These are phyloP conservation scores for Scaptomyza montana DNA, from an alignment of 1,140 invertebrate genomes.

Conservation along the genomic window DNA sequence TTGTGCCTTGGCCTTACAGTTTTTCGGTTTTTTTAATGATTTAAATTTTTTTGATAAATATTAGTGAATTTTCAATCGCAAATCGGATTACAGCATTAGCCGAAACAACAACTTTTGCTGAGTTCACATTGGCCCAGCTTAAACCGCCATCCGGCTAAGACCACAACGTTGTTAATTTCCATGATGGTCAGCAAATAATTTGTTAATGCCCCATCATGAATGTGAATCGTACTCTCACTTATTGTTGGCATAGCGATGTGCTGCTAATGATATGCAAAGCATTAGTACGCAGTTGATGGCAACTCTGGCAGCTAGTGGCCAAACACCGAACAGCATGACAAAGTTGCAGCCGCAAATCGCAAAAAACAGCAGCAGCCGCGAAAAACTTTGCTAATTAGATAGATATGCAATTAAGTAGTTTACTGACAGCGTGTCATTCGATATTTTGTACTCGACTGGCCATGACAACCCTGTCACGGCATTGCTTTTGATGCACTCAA, in stretches of 20 bases:
- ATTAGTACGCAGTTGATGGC: conserved; percentile 9
- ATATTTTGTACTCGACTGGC: conserved; percentile 50
- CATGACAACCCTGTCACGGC: conserved; percentile 29
- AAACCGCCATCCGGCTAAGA: not conserved
- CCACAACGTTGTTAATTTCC: conserved; percentile 8
- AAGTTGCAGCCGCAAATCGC: not conserved
- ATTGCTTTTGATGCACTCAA: conserved; percentile 21
- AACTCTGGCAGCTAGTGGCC: conserved; percentile 7
- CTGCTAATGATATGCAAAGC: conserved; percentile 55
- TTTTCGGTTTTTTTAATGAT: too few species aligned
- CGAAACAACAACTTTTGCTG: conserved; percentile 34
- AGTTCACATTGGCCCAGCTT: conserved; percentile 12
- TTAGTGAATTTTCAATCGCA: conserved; percentile 66
- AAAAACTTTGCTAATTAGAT: conserved; percentile 62
- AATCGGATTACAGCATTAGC: conserved; percentile 74
- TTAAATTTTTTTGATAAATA: conserved; percentile 48
- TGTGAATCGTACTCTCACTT: conserved; percentile 6
- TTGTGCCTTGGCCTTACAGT: conserved; percentile 43
- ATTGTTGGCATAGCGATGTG: conserved; percentile 26
- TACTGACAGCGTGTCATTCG: conserved; percentile 61
- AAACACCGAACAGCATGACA: too few species aligned
- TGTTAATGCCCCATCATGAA: conserved; percentile 18
- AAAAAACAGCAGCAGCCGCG: conserved; percentile 14
- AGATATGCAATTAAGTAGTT: conserved; percentile 77
- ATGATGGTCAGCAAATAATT: conserved; percentile 18